Conservation (phyloP, 2,888 invertebrate genomes). For the Micoletzkya japonica region DNA sequence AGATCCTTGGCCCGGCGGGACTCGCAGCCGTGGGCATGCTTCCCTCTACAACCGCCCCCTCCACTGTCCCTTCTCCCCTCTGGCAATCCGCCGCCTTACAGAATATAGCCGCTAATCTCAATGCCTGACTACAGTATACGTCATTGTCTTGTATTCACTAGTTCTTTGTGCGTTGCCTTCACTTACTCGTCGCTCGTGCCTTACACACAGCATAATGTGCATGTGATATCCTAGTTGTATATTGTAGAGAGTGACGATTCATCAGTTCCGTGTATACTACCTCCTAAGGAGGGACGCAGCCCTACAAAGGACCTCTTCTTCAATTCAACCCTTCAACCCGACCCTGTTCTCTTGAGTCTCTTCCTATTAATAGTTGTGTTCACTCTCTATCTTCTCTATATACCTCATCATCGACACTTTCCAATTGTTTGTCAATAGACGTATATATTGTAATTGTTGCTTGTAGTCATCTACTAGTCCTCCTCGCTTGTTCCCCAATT, state of each 20-base stretch:
- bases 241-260: too few relatives aligned
- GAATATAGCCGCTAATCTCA: slow-evolving; percentile 19
- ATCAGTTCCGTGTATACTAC: too few relatives aligned
- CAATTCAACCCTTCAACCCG: too few relatives aligned
- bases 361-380: neutral
- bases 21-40: slow-evolving; percentile 52
- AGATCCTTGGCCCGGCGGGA: slow-evolving; percentile 51
- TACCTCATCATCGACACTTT: neutral
- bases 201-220: too few relatives aligned
- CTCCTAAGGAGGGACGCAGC: too few relatives aligned
- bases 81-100: slow-evolving; percentile 14
- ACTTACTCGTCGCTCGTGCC: too few relatives aligned
- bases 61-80: neutral
- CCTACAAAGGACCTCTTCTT: too few relatives aligned
- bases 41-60: neutral
- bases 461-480: neutral
- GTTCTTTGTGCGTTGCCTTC: too few relatives aligned
- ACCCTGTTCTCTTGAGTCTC: neutral
- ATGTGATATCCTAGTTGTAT: too few relatives aligned
- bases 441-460: too few relatives aligned
- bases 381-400: neutral
- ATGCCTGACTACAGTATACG: neutral
- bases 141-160: too few relatives aligned
- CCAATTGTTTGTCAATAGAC: too few relatives aligned
- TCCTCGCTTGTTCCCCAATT: neutral